A percentile compares a stretch with the other conserved stretches of the same genome.
phyloP scores from a whole-genome alignment of 2,113 vertebrate genomes.

The Mormyrus iriodes region DNA sequence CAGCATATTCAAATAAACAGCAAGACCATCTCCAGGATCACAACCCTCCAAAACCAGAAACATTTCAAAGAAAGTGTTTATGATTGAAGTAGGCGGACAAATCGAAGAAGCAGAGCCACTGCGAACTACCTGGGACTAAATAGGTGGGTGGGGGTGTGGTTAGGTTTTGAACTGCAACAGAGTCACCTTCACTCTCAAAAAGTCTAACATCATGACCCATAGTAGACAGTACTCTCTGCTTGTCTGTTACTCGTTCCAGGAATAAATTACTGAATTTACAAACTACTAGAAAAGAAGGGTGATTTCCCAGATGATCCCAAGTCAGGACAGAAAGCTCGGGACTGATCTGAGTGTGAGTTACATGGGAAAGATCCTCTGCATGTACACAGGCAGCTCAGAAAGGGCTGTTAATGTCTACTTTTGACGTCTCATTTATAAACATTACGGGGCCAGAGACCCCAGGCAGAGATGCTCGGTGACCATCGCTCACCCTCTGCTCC shows the following conservation, averaged over 20 bases:
- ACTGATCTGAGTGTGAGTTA: not conserved
- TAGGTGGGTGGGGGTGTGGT: not conserved
- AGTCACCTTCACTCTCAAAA: not conserved
- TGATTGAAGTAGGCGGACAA: constrained; percentile 10
- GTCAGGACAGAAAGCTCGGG: constrained; percentile 25
- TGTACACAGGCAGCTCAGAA: constrained; percentile 46
- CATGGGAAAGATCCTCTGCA: constrained; percentile 30
- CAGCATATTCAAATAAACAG: constrained; percentile 46
- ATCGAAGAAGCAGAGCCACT: not conserved
- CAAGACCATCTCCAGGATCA: constrained; percentile 53
- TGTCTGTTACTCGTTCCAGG: not conserved
- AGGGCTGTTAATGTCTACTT: constrained; percentile 59
- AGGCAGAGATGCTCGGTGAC: not conserved
- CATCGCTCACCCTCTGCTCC: not conserved
- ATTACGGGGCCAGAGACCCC: constrained; percentile 49
- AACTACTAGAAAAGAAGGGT: not conserved
- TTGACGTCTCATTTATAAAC: constrained; percentile 65
- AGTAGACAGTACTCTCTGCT: not conserved
- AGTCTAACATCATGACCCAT: not conserved
- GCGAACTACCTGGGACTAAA: not conserved
- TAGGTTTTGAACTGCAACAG: not conserved
- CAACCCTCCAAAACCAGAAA: constrained; percentile 40
- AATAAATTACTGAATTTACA: not conserved
- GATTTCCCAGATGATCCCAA: not conserved
- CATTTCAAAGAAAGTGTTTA: constrained; percentile 37